Evolutionary conservation across 2,797 vertebrate genomes (phyloP).

Genomic region (Arremon brunneinucha): DNA sequence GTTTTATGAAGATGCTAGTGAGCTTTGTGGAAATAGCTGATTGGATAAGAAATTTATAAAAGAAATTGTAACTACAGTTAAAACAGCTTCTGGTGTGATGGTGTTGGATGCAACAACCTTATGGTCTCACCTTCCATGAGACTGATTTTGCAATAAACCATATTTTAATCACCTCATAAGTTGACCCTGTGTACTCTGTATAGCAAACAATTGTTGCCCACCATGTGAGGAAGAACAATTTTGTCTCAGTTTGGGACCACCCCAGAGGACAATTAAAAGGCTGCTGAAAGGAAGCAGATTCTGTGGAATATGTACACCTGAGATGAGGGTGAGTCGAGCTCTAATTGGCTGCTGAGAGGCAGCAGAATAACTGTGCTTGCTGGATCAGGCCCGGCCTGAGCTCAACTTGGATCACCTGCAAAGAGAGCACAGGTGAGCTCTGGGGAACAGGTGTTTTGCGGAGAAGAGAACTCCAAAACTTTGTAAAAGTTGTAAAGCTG

Average conservation of each 20-base stretch:
- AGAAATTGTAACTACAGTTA: neutral
- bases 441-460: neutral
- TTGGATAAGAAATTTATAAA: neutral
- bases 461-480: too few species aligned
- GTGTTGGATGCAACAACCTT: neutral
- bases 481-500: too few species aligned
- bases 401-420: neutral
- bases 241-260: neutral
- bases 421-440: neutral
- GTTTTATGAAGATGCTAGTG: neutral
- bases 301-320: neutral
- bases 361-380: neutral
- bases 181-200: neutral
- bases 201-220: neutral
- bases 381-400: neutral
- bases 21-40: neutral
- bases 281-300: neutral
- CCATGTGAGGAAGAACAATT: neutral
- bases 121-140: neutral
- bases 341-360: neutral
- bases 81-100: neutral
- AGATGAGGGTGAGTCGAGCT: neutral
- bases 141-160: neutral
- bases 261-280: neutral
- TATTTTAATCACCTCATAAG: neutral